Evolutionary conservation across 2,888 invertebrate genomes (phyloP), one percentile per base, ranked within the genome.

Genomic region (Thalpophila matura): DNA sequence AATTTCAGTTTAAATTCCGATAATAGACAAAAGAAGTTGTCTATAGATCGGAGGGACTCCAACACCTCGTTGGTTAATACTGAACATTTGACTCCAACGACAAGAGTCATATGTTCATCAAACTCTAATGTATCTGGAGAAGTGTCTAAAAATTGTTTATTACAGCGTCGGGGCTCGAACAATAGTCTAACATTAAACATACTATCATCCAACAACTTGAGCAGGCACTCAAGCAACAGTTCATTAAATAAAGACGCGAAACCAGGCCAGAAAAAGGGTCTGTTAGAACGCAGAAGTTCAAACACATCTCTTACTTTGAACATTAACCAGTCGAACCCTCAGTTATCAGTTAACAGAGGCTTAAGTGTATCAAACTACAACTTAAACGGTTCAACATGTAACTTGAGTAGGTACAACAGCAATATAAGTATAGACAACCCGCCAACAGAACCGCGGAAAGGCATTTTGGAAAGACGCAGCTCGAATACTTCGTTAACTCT

Each of bases 271-370:
- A 96, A 96, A 38, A 97, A 97, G 80, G 97, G 98, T 7, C 90
- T 98, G 1, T 91, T 98, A 4, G 98, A 98, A 86, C 96, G 99
- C 24, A 95, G 99, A 54, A 98, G 98, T 50, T 99, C 98, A 1
- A 99, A 98, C 86, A 98, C 98, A 0, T 98, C 98, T 57, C 92
- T 99, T 1, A 98, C 98, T 0, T 96, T 99, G 20, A 98, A 98
- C 61, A 95, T 95, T 7, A 95, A 94, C 59, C 92, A 84, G 22
- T 93, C 94, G 0, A 94, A 93, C 58, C 92, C 94, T 0, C 95
- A 95, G 58, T 73, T 95, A 24, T 95, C 96, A 1, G 89, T 89
- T 0, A 95, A 94, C 54, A 81, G 92, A 59, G 92, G 91, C 0
- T 79, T 95, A 0, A 95, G 95, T 60, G 88, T 95, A 10, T 95